A percentile compares a stretch with the other conserved stretches of the same genome.
phyloP scores from a whole-genome alignment of 1,140 invertebrate genomes.

The Xylocopa sonorina region DNA sequence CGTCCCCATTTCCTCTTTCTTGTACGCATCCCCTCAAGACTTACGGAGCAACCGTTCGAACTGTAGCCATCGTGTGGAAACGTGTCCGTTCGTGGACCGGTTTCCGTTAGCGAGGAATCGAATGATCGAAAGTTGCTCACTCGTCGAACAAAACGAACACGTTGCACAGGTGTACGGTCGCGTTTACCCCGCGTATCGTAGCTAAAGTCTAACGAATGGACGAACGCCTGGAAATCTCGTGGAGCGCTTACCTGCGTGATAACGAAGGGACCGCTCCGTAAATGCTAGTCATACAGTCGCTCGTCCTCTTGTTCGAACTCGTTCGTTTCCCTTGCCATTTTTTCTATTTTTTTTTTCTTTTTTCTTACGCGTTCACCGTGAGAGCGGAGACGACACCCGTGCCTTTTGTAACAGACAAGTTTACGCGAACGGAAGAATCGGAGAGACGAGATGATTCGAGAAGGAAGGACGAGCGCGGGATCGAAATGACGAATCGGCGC shows the following conservation, averaged over 20 bases:
- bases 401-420: conserved; percentile 15
- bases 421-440: conserved; percentile 13
- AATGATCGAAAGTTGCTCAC: conserved; percentile 7
- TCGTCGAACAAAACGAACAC: conserved; percentile 11
- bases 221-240: conserved; percentile 31
- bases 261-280: conserved; percentile 25
- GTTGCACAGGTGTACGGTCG: background rate
- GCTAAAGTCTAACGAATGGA: background rate
- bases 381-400: conserved; percentile 17
- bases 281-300: conserved; percentile 58
- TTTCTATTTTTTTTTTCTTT: background rate
- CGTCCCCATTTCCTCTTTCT: background rate
- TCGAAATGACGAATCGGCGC: conserved; percentile 35
- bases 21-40: background rate
- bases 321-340: conserved; percentile 25
- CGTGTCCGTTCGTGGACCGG: background rate
- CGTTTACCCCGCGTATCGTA: background rate
- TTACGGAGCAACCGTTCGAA: background rate
- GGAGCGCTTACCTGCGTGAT: conserved; percentile 10
- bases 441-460: conserved; percentile 16
- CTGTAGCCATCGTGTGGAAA: background rate
- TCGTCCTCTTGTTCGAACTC: conserved; percentile 54
- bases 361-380: too few species aligned
- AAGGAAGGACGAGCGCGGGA: conserved; percentile 4
- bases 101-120: conserved; percentile 4